Percentiles rank a stretch among this genome's conserved stretches.
phyloP scores from a whole-genome alignment of 2,888 invertebrate species.

The Epinotia ramella region DNA sequence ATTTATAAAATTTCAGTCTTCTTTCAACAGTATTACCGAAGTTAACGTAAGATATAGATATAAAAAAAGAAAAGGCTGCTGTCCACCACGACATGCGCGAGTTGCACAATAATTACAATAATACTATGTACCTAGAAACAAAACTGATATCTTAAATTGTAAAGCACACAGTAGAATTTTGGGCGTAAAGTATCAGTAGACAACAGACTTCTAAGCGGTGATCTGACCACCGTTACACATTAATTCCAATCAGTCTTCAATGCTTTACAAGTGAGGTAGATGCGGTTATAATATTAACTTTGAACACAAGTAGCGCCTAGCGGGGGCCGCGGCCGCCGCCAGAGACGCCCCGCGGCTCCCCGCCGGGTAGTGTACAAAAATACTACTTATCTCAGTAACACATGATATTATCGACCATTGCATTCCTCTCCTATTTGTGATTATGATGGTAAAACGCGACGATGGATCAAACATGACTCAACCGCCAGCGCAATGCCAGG shows the following conservation, averaged over 20 bases:
- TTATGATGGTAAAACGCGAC: conserved; percentile 34
- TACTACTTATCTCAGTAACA: conserved; percentile 69
- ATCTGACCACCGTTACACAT: conserved; percentile 79
- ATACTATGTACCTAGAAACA: conserved; percentile 43
- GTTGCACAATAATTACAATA: conserved; percentile 44
- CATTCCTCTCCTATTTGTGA: conserved; percentile 63
- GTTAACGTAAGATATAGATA: conserved; percentile 73
- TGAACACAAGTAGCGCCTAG: conserved; percentile 62
- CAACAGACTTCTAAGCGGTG: conserved; percentile 81
- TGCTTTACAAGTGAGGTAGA: conserved; percentile 77
- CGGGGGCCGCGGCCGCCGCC: conserved; percentile 49
- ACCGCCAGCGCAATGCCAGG: neutral
- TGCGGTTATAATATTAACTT: conserved; percentile 64
- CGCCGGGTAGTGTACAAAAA: conserved; percentile 66
- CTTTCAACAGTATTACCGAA: conserved; percentile 78
- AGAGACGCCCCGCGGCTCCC: conserved; percentile 50
- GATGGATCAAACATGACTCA: conserved; percentile 3
- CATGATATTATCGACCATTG: conserved; percentile 62
- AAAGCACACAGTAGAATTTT: conserved; percentile 44
- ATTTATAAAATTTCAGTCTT: conserved; percentile 83
- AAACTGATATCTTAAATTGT: conserved; percentile 49
- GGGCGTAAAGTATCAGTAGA: conserved; percentile 65
- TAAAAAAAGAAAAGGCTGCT: conserved; percentile 70
- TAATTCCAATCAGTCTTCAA: conserved; percentile 78
- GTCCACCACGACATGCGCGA: conserved; percentile 65